Percentiles rank a stretch among this genome's conserved stretches.
Evolutionary conservation across 2,797 vertebrate genomes (phyloP).

Genomic region (Typhlichthys subterraneus): DNA sequence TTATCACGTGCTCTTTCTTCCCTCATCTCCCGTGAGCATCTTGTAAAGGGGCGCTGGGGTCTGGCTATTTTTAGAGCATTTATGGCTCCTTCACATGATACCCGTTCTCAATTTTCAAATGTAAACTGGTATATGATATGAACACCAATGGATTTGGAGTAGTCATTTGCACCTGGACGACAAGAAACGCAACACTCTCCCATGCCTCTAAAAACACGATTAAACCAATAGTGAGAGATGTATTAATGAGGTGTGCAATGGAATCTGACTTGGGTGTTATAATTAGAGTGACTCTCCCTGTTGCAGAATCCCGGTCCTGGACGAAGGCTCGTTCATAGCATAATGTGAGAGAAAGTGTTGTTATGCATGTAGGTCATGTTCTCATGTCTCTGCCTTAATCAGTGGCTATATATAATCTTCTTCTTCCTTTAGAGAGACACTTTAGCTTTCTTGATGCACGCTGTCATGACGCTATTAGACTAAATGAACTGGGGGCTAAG

Average conservation of each 20-base stretch:
- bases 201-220: constrained; percentile 57
- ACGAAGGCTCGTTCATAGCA: constrained; percentile 70
- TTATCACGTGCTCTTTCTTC: constrained; percentile 18
- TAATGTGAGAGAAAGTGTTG: constrained; percentile 76
- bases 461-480: constrained; percentile 71
- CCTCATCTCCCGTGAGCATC: constrained; percentile 32
- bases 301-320: constrained; percentile 76
- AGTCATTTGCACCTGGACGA: constrained; percentile 41
- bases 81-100: too few relatives aligned
- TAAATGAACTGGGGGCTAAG: constrained; percentile 63
- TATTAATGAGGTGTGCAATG: constrained; percentile 72
- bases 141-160: constrained; percentile 24
- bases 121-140: constrained; percentile 39
- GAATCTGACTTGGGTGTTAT: constrained; percentile 72
- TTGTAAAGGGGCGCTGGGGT: constrained; percentile 23
- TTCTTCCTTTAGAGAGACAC: constrained; percentile 75
- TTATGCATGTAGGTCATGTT: constrained; percentile 86
- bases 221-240: constrained; percentile 69
- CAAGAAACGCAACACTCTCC: constrained; percentile 30
- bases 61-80: constrained; percentile 60
- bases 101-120: constrained; percentile 47
- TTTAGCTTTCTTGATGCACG: constrained; percentile 68
- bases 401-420: constrained; percentile 83
- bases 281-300: constrained; percentile 80
- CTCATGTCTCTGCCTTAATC: constrained; percentile 81